These are phyloP conservation scores for Crocodylus rhombifer DNA, from an alignment of 2,797 vertebrate genomes.

Conservation along the genomic window DNA sequence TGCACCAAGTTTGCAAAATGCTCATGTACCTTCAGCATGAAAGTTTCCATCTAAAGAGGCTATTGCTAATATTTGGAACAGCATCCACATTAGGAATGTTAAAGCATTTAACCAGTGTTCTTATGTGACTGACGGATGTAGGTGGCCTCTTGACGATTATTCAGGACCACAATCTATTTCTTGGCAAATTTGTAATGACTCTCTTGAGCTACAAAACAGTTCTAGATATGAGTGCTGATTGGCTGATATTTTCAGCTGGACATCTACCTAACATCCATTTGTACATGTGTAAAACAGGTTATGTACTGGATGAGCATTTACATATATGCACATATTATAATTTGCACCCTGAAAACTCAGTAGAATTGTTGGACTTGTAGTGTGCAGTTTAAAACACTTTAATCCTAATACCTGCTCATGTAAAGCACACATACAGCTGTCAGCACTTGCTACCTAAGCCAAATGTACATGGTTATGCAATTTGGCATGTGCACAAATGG, in stretches of 20 bases:
- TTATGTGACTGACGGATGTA: neutral
- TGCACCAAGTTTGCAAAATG: neutral
- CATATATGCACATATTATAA: neutral
- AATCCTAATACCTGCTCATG: neutral
- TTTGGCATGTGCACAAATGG: neutral
- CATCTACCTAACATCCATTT: neutral
- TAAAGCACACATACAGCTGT: neutral
- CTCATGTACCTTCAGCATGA: neutral
- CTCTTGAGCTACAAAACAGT: neutral
- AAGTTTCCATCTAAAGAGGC: neutral
- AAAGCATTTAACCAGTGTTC: accelerated
- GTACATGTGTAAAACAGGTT: neutral
- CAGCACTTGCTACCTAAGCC: neutral
- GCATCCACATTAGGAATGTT: neutral
- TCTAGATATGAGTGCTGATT: neutral
- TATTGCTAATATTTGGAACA: neutral
- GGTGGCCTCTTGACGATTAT: neutral
- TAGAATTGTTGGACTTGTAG: neutral
- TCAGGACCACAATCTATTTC: neutral
- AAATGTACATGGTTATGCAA: neutral
- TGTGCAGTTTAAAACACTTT: neutral
- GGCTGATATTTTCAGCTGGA: neutral
- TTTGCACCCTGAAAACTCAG: neutral
- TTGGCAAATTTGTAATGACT: neutral
- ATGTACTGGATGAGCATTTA: too few relatives aligned